Percentiles rank a stretch among this genome's conserved stretches.
These are phyloP conservation scores for Aspidiotus rigidus DNA, from an alignment of 2,888 invertebrate genomes.

Conservation along the genomic window DNA sequence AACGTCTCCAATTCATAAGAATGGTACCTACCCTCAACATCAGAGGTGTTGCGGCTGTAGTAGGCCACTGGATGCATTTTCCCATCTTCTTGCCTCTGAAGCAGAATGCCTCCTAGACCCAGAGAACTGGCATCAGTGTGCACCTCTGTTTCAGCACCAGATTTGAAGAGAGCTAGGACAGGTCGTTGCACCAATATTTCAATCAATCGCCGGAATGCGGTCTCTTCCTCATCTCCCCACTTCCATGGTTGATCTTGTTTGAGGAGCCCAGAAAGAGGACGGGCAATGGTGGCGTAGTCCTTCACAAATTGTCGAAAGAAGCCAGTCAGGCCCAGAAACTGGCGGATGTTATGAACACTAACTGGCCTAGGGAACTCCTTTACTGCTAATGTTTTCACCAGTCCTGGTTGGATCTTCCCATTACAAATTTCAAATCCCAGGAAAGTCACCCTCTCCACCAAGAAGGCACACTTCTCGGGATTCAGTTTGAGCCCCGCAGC, in stretches of 20 bases:
- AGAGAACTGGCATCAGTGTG: not conserved
- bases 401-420: not conserved
- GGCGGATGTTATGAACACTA: not conserved
- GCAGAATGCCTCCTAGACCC: not conserved
- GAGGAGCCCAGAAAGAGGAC: not conserved
- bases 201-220: not conserved
- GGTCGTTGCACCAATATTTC: not conserved
- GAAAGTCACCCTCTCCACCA: not conserved
- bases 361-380: not conserved
- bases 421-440: not conserved
- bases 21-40: not conserved
- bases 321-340: not conserved
- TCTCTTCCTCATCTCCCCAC: not conserved
- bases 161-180: not conserved
- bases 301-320: not conserved
- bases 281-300: not conserved
- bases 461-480: not conserved
- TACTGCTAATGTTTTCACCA: too few species aligned
- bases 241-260: not conserved
- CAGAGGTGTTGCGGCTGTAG: not conserved
- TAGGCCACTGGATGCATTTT: not conserved
- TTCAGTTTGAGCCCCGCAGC: too few species aligned
- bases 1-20: not conserved
- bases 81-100: not conserved
- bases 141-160: not conserved